A percentile compares a stretch with the other conserved stretches of the same genome.
These are phyloP conservation scores for Grallaria varia DNA, from an alignment of 2,113 vertebrate genomes.

Conservation along the genomic window DNA sequence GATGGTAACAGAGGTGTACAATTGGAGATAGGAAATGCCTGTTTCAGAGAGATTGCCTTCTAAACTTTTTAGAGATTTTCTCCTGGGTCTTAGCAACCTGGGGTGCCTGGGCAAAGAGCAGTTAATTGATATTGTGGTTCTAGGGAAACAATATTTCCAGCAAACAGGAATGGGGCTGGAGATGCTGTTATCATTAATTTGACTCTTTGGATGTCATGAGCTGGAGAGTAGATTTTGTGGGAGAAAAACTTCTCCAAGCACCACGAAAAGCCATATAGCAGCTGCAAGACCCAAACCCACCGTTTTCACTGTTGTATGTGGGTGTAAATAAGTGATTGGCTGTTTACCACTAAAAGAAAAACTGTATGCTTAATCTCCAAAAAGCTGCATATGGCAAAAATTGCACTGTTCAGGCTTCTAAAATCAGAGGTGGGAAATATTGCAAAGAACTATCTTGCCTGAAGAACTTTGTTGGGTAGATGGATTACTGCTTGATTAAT, in stretches of 20 bases:
- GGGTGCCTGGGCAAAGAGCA: not conserved
- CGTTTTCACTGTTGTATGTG: not conserved
- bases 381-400: not conserved
- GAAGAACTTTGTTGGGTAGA: not conserved
- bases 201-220: not conserved
- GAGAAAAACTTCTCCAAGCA: not conserved
- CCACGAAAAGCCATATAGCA: not conserved
- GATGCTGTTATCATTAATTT: not conserved
- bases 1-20: not conserved
- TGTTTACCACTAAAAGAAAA: not conserved
- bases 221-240: not conserved
- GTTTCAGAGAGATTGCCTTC: not conserved
- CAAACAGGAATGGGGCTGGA: not conserved
- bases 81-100: not conserved
- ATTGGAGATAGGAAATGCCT: not conserved
- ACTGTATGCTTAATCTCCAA: not conserved
- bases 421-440: not conserved
- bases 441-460: not conserved
- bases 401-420: not conserved
- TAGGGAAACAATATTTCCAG: not conserved
- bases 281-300: not conserved
- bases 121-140: not conserved
- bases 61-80: not conserved
- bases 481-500: not conserved
- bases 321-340: not conserved